Base-by-base conservation (phyloP, 2,797 vertebrate species). In the Neoniphon sammara region DNA sequence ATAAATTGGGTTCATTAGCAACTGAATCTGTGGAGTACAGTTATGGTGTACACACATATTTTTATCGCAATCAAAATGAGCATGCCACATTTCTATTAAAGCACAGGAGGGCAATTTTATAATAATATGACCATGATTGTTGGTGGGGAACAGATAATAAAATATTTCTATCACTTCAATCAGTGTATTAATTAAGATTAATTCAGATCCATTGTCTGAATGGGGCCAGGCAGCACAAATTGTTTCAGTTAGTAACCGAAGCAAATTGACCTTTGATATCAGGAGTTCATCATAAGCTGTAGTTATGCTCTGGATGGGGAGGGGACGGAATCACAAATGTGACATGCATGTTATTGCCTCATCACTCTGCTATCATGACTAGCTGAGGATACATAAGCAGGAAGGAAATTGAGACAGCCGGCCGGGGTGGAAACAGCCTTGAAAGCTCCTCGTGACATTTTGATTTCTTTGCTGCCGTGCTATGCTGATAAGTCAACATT, bases 381-480 rank as follows among this genome's bases (percentile, higher is more conserved):
- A 30, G 60, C 67, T 47, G 34, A 30, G 54, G 73, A 53, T 23
- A 31, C 42, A 53, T 63, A 44, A 36, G 39, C 20, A 50, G 65
- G 21, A 23, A 27, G 53, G 54, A 30, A 52, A 11, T 55, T 17
- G 54, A 70, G 58, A 57, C 59, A 55, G 59, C 53, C 36, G 18
- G 23, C 20, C 10, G 60, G 34, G 62, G 68, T 72, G 59, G 64
- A 77, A 67, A 76, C 78, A 82, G 66, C 31, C 55, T 69, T 66
- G 70, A 77, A 81, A 84, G 73, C 70, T 70, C 46, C 59, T 70
- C 53, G 63, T 85, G 82, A 86, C 80, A 86, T 81, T 84, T 73
- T 50, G 77, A 87, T 84, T 82, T 80, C 46, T 67, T 23, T 70
- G 59, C 67, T 65, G 75, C 70, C 66, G 56, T 57, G 60, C 64